Conservation (phyloP, 2,113 vertebrate genomes). For the Xiphophorus hellerii region DNA sequence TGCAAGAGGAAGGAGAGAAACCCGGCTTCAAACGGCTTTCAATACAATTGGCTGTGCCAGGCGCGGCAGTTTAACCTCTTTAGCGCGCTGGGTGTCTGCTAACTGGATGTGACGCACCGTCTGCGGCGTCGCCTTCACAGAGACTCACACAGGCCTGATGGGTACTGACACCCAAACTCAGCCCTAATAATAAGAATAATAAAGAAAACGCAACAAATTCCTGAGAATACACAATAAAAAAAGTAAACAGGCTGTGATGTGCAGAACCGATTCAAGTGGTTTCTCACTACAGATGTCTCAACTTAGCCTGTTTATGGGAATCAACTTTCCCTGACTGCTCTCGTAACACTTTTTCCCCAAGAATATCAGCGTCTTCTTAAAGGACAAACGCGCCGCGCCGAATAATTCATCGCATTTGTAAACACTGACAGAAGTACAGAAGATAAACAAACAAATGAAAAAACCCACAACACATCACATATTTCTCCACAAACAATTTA, state of each 20-base stretch:
- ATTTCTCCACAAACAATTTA: slow-evolving; percentile 35
- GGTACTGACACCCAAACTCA: slow-evolving; percentile 72
- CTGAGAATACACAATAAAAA: slow-evolving; percentile 51
- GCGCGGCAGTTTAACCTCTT: slow-evolving; percentile 83
- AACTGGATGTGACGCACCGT: slow-evolving; percentile 77
- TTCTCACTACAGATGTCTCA: slow-evolving; percentile 72
- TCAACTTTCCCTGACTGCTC: slow-evolving; percentile 76
- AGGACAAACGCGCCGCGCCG: slow-evolving; percentile 69
- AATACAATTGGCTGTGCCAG: slow-evolving; percentile 82
- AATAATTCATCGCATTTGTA: slow-evolving; percentile 75
- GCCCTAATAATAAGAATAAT: slow-evolving; percentile 46
- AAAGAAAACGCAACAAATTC: slow-evolving; percentile 72
- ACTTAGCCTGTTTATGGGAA: slow-evolving; percentile 78
- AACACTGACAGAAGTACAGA: slow-evolving; percentile 73
- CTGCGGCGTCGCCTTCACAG: slow-evolving; percentile 76
- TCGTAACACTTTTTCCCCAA: slow-evolving; percentile 63
- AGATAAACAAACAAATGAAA: slow-evolving; percentile 72
- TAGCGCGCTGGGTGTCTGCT: slow-evolving; percentile 73
- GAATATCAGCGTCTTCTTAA: slow-evolving; percentile 69
- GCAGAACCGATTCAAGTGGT: slow-evolving; percentile 68
- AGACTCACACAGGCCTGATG: slow-evolving; percentile 70
- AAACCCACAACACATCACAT: slow-evolving; percentile 63
- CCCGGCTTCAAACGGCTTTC: slow-evolving; percentile 80
- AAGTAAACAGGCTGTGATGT: slow-evolving; percentile 69
- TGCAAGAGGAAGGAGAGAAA: slow-evolving; percentile 66